These are phyloP conservation scores for Varanus komodoensis DNA, from an alignment of 2,113 vertebrate genomes.

Conservation along the genomic window DNA sequence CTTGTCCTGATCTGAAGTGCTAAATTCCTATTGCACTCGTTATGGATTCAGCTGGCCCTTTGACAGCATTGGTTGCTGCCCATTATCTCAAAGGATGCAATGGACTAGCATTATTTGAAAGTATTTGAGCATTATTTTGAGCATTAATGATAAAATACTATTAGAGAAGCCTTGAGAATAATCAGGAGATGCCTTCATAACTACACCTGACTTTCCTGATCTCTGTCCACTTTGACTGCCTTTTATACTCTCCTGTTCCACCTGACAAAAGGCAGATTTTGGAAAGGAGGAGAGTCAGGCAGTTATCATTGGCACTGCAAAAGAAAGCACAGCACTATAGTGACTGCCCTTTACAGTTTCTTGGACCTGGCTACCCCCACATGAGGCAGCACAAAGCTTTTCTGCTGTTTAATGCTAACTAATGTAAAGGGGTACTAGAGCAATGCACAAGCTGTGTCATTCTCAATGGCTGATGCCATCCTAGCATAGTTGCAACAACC, in stretches of 20 bases:
- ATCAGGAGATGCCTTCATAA: background rate
- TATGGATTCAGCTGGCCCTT: too few relatives aligned
- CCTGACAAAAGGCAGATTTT: background rate
- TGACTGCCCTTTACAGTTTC: background rate
- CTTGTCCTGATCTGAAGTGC: too few relatives aligned
- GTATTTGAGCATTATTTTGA: too few relatives aligned
- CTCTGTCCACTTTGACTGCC: background rate
- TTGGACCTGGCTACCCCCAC: background rate
- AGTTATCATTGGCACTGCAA: background rate
- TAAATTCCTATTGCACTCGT: too few relatives aligned
- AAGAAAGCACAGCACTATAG: background rate
- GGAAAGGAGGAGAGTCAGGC: background rate
- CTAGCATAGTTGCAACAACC: slow-evolving; percentile 51
- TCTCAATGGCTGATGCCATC: slow-evolving; percentile 48
- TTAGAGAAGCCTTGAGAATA: background rate
- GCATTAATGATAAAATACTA: background rate
- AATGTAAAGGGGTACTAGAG: slow-evolving; percentile 54
- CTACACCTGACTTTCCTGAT: background rate
- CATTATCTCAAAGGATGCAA: background rate
- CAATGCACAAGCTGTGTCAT: slow-evolving; percentile 47
- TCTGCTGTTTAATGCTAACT: slow-evolving; percentile 28
- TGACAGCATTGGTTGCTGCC: too few relatives aligned
- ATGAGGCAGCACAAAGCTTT: background rate
- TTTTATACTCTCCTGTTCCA: too few relatives aligned
- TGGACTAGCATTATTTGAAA: background rate